Percentiles rank a stretch among this genome's conserved stretches.
Evolutionary conservation across 1,140 invertebrate species (phyloP).

Genomic region (Helicorthomorpha holstii): DNA sequence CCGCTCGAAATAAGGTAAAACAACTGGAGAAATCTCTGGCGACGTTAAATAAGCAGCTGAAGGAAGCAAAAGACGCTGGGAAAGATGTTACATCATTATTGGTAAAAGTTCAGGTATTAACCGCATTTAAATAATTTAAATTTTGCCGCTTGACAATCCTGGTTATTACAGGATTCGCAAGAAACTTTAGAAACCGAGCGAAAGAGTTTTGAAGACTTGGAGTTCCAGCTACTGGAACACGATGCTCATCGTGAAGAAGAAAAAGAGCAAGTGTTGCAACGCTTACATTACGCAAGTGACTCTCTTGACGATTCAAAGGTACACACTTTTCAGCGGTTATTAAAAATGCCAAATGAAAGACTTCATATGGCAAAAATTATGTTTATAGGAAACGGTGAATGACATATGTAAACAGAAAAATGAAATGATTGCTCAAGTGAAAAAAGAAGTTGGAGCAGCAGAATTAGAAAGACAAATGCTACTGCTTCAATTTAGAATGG

Average conservation of each 20-base stretch:
- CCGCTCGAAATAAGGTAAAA: background rate
- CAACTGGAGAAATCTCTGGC: background rate
- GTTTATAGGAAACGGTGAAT: constrained; percentile 10
- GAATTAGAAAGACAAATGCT: constrained; percentile 17
- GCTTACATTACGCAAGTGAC: constrained; percentile 21
- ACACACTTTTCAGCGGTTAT: background rate
- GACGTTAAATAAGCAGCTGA: background rate
- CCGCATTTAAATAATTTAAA: background rate
- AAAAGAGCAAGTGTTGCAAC: constrained; percentile 49
- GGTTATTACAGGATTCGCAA: constrained; percentile 32
- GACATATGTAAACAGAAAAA: constrained; percentile 22
- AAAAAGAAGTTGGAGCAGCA: constrained; percentile 18
- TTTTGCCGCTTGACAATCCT: background rate
- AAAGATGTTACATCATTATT: background rate
- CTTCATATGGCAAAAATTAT: background rate
- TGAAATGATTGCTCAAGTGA: constrained; percentile 19
- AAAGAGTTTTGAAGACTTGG: constrained; percentile 66
- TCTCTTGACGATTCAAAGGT: background rate
- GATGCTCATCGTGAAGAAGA: constrained; percentile 54
- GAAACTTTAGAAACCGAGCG: constrained; percentile 35
- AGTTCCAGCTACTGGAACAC: constrained; percentile 84
- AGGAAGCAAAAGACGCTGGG: background rate
- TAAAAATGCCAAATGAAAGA: background rate
- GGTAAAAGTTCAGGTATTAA: background rate
- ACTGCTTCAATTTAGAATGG: constrained; percentile 19